These are phyloP conservation scores for Arrhopalites spinosus DNA, from an alignment of 2,888 invertebrate species.

Conservation along the genomic window DNA sequence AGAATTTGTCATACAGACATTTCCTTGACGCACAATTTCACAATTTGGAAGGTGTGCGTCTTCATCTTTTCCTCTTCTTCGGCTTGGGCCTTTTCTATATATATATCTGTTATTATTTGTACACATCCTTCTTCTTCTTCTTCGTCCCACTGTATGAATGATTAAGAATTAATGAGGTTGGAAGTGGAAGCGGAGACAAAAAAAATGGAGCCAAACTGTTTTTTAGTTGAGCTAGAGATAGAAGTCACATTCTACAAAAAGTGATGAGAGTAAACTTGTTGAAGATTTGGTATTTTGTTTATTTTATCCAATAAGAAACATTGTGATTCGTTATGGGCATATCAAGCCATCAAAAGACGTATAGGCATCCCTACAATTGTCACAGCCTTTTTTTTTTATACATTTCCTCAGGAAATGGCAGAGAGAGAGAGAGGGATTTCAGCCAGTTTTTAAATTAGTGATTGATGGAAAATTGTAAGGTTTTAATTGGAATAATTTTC, in stretches of 20 bases:
- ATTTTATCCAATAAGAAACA: slow-evolving; percentile 17
- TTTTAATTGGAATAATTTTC: slow-evolving; percentile 18
- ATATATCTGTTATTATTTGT: too few relatives aligned
- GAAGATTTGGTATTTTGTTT: slow-evolving; percentile 9
- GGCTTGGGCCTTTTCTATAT: too few relatives aligned
- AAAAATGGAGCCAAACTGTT: background rate
- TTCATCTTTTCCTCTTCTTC: background rate
- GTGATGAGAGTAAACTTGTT: background rate
- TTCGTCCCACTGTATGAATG: background rate
- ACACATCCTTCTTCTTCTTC: background rate
- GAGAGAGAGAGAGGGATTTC: background rate
- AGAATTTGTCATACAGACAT: background rate
- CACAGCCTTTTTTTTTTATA: background rate
- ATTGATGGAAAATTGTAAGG: slow-evolving; percentile 22
- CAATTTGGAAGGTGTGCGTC: background rate
- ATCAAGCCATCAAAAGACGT: background rate
- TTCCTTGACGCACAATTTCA: slow-evolving; percentile 12
- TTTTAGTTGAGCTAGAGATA: background rate
- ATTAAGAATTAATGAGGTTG: slow-evolving; percentile 25
- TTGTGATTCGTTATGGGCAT: background rate
- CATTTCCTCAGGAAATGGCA: background rate
- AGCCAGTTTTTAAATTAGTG: slow-evolving; percentile 10
- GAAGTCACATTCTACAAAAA: background rate
- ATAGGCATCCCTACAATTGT: background rate
- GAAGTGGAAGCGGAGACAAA: slow-evolving; percentile 16